A percentile compares a stretch with the other conserved stretches of the same genome.
Evolutionary conservation across 2,888 invertebrate species (phyloP).

Genomic region (Amblyjoppa fuscipennis): DNA sequence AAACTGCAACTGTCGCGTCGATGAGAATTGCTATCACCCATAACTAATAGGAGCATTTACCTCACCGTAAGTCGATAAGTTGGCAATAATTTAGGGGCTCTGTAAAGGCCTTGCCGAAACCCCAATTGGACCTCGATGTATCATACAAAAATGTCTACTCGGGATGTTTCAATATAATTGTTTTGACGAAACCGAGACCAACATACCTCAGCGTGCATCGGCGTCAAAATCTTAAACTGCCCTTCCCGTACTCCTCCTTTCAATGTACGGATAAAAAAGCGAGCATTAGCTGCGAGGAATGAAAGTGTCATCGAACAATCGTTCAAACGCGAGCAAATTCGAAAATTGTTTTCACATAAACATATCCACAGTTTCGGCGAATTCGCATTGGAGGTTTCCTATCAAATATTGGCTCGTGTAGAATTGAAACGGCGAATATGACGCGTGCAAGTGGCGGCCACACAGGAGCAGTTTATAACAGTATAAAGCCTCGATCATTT

Average conservation of each 20-base stretch:
- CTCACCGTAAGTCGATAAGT: too few species aligned
- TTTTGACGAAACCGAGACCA: not conserved
- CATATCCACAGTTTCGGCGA: not conserved
- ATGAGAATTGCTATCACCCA: too few species aligned
- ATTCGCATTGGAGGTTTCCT: not conserved
- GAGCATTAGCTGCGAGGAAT: not conserved
- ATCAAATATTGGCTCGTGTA: not conserved
- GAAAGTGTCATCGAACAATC: not conserved
- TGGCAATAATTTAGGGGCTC: too few species aligned
- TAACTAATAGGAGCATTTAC: too few species aligned
- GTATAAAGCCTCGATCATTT: constrained; percentile 38
- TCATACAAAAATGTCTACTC: too few species aligned
- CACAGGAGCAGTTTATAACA: constrained; percentile 28
- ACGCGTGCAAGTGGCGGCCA: constrained; percentile 14
- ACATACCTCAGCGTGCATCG: not conserved
- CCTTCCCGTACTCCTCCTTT: not conserved
- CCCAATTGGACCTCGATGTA: too few species aligned
- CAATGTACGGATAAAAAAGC: not conserved
- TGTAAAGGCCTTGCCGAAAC: too few species aligned
- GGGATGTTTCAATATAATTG: not conserved
- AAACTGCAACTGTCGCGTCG: too few species aligned
- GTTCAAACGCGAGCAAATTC: not conserved
- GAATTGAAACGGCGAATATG: constrained; percentile 1
- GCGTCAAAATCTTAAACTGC: not conserved
- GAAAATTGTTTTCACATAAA: not conserved